Base-by-base conservation (phyloP, 2,888 invertebrate species). In the Macrosoma leucophasiata region DNA sequence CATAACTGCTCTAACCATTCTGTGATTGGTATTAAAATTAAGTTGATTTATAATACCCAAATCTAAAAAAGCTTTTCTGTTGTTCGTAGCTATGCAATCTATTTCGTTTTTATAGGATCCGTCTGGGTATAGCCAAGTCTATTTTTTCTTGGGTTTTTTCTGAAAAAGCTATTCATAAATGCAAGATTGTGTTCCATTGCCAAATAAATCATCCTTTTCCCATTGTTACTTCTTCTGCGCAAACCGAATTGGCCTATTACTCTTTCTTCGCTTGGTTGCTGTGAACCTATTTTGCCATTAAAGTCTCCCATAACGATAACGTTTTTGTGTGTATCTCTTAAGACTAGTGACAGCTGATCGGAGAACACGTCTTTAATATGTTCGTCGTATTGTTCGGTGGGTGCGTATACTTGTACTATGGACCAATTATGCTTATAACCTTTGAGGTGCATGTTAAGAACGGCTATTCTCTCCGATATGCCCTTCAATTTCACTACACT, bases 251-350 rank as follows among this genome's bases (percentile, higher is more conserved):
- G 23, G 3, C 31, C 31, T 31, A 31, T 24, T 5, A 31, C n/a
- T n/a, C 24, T 24, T 31, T 31, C 24, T 31, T 31, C 31, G 3
- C 31, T 24, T n/a, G 17, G 8, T 25, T n/a, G 24, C 21, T 33
- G 32, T n/a, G 12, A 15, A 2, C 41, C 35, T 34, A 41, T 40
- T 30, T 24, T 33, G 7, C 33, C 36, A 29, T 39, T 39, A 17
- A 39, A 35, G 15, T 39, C 39, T 29, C 32, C 39, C 9, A 40
- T 36, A 20, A 41, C 36, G 11, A 41, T 25, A 22, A 34, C 12
- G 19, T 41, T 35, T 32, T 37, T 37, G 26, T 41, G 34, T 28
- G 4, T 2, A n/a, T n/a, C n/a, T n/a, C n/a, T n/a, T n/a, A n/a
- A n/a, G n/a, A n/a, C n/a, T n/a, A n/a, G n/a, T n/a, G n/a, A n/a